Evolutionary conservation across 2,888 invertebrate species (phyloP).

Genomic region (Parascotia fuliginaria): DNA sequence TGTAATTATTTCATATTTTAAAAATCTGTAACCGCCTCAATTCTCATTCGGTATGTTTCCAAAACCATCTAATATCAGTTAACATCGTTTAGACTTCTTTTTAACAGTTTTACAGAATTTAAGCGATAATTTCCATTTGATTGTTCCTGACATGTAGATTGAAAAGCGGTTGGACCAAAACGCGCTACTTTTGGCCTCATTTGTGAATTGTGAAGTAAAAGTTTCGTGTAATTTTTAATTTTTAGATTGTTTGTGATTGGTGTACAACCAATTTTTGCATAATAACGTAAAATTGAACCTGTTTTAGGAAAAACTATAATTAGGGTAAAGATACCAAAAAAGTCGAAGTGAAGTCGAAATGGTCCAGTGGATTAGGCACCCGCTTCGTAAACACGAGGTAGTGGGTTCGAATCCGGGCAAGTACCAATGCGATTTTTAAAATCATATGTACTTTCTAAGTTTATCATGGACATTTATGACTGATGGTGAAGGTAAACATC

Average conservation of each 20-base stretch:
- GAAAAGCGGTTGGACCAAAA: constrained; percentile 23
- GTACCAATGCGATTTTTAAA: no score
- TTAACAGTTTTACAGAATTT: constrained; percentile 6
- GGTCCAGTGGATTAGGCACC: no score
- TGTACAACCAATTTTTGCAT: not conserved
- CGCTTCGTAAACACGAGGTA: no score
- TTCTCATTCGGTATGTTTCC: constrained; percentile 22
- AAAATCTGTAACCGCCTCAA: constrained; percentile 4
- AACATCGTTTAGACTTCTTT: constrained; percentile 14
- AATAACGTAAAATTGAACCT: not conserved
- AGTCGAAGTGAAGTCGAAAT: no score
- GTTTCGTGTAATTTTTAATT: constrained; percentile 5
- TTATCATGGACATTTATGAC: no score
- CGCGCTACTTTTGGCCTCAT: not conserved
- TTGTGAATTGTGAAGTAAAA: constrained; percentile 1
- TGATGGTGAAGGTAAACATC: no score
- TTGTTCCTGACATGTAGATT: constrained; percentile 29
- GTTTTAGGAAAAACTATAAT: no score
- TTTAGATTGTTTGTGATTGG: not conserved
- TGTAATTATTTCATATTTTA: no score
- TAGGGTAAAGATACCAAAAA: no score
- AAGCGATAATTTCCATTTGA: constrained; percentile 30
- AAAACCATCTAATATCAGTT: constrained; percentile 9
- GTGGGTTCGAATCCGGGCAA: no score
- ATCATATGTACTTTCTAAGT: no score